These are phyloP conservation scores for Tetramorium parvispinum DNA, from an alignment of 1,140 invertebrate species.

Conservation along the genomic window DNA sequence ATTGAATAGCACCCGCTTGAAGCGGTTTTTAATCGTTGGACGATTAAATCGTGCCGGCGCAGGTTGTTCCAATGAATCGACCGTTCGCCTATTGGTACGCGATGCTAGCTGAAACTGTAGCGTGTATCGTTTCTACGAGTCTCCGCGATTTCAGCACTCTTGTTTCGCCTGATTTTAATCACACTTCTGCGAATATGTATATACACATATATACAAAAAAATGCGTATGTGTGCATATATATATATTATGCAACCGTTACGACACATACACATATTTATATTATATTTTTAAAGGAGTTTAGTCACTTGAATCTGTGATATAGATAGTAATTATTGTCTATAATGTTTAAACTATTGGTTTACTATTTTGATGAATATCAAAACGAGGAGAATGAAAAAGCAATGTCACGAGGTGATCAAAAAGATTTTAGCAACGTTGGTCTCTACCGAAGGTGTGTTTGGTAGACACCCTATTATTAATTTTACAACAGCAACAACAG, in stretches of 20 bases:
- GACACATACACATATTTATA: slow-evolving; percentile 82
- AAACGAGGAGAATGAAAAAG: slow-evolving; percentile 74
- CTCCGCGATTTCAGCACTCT: slow-evolving; percentile 68
- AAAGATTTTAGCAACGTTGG: slow-evolving; percentile 73
- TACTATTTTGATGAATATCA: slow-evolving; percentile 83
- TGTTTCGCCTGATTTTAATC: slow-evolving; percentile 77
- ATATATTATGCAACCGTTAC: slow-evolving; percentile 77
- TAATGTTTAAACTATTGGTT: slow-evolving; percentile 85
- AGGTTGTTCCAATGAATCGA: slow-evolving; percentile 28
- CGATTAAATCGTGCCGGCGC: slow-evolving; percentile 11
- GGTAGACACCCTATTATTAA: slow-evolving; percentile 80
- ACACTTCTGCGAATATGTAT: slow-evolving; percentile 77
- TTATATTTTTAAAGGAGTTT: slow-evolving; percentile 86
- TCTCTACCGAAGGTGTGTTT: slow-evolving; percentile 81
- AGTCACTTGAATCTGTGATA: slow-evolving; percentile 86
- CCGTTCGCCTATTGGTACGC: slow-evolving; percentile 31
- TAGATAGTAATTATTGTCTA: slow-evolving; percentile 86
- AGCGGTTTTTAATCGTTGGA: slow-evolving; percentile 15
- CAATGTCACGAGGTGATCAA: slow-evolving; percentile 80
- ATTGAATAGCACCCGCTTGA: slow-evolving; percentile 63
- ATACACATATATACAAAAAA: slow-evolving; percentile 68
- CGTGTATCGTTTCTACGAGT: slow-evolving; percentile 62
- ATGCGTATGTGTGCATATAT: slow-evolving; percentile 66
- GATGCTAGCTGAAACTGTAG: slow-evolving; percentile 70
- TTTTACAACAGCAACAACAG: slow-evolving; percentile 68